A percentile compares a stretch with the other conserved stretches of the same genome.
Evolutionary conservation across 2,113 vertebrate genomes (phyloP).

Genomic region (Dicentrarchus labrax): DNA sequence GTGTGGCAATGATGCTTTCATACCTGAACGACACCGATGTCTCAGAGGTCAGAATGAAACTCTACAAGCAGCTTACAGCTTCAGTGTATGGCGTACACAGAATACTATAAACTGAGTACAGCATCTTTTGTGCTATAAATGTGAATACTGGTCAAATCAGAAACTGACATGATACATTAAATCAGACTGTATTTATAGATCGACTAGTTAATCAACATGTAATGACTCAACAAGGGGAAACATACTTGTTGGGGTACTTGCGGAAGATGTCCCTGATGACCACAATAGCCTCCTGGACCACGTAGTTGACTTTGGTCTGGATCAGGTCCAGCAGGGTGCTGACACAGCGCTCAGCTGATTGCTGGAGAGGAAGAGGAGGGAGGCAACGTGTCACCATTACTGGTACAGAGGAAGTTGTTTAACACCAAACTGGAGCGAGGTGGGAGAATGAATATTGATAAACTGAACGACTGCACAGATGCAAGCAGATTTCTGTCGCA

Average conservation of each 20-base stretch:
- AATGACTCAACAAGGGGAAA: background rate
- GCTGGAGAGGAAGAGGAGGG: slow-evolving; percentile 78
- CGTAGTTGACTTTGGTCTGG: slow-evolving; percentile 99
- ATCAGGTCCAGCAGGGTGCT: slow-evolving; percentile 97
- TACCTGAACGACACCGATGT: slow-evolving; percentile 84
- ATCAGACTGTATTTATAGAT: background rate
- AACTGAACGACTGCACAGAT: background rate
- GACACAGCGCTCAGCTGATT: slow-evolving; percentile 98
- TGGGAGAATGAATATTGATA: background rate
- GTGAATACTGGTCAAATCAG: background rate
- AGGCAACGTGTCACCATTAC: background rate
- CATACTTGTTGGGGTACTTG: slow-evolving; percentile 98
- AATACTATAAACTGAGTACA: too few species aligned
- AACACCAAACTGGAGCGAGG: too few species aligned
- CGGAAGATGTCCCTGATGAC: slow-evolving; percentile 99
- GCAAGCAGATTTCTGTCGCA: background rate
- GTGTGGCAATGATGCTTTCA: slow-evolving; percentile 98
- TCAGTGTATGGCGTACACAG: background rate
- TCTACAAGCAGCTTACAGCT: background rate
- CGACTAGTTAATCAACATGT: background rate
- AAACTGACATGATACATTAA: too few species aligned
- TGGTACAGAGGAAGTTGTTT: background rate
- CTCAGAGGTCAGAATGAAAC: background rate
- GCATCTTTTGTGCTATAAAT: background rate
- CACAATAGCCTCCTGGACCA: slow-evolving; percentile 97